Evolutionary conservation across 2,888 invertebrate genomes (phyloP).

Genomic region (Anagyrus pseudococci): DNA sequence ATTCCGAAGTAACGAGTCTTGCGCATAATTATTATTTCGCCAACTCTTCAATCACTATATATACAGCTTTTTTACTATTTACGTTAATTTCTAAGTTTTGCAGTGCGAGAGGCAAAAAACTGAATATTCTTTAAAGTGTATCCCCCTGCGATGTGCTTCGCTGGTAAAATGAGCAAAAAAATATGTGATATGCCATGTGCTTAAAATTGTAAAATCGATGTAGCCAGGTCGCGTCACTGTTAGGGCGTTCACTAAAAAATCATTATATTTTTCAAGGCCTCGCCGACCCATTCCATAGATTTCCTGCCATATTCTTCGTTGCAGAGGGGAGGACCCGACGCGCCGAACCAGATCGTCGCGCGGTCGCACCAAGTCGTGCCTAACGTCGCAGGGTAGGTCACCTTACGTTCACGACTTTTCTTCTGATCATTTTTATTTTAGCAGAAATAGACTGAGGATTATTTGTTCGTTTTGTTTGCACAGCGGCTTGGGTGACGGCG

Average conservation of each 20-base stretch:
- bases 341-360: slow-evolving; percentile 67
- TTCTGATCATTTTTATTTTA: not conserved
- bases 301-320: slow-evolving; percentile 68
- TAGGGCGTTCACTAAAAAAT: slow-evolving; percentile 9
- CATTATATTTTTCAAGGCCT: slow-evolving; percentile 53
- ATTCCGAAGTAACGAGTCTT: too few species aligned
- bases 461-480: not conserved
- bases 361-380: slow-evolving; percentile 61
- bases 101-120: slow-evolving; percentile 28
- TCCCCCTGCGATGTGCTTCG: slow-evolving; percentile 22
- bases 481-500: slow-evolving; percentile 55
- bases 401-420: slow-evolving; percentile 15
- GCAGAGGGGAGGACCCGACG: slow-evolving; percentile 63
- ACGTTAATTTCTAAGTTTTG: slow-evolving; percentile 26
- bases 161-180: slow-evolving; percentile 21
- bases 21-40: slow-evolving; percentile 4
- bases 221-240: not conserved
- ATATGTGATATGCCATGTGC: too few species aligned
- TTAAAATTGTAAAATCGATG: slow-evolving; percentile 3
- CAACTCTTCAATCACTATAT: not conserved
- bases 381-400: slow-evolving; percentile 59
- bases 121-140: too few species aligned
- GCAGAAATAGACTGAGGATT: not conserved
- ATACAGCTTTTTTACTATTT: slow-evolving; percentile 13
- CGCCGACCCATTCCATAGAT: slow-evolving; percentile 65